Percentiles rank a stretch among this genome's conserved stretches.
These are phyloP conservation scores for Drosophila aldrichi DNA, from an alignment of 2,888 invertebrate genomes.

Conservation along the genomic window DNA sequence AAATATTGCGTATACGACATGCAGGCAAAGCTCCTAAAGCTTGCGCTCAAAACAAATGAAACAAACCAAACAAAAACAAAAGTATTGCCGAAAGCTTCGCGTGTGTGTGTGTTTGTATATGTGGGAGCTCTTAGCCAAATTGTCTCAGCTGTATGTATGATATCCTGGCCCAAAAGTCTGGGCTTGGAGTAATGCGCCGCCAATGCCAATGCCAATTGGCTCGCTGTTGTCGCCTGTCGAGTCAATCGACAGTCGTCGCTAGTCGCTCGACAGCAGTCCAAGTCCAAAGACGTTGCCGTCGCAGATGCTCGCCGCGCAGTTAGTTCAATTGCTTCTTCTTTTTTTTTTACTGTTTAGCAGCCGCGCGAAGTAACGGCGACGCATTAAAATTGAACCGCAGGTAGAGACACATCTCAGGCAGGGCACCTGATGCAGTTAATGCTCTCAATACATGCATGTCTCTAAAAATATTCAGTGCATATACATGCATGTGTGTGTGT, in stretches of 20 bases:
- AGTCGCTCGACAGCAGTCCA: slow-evolving; percentile 73
- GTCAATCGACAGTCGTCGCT: slow-evolving; percentile 35
- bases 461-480: not conserved
- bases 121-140: slow-evolving; percentile 25
- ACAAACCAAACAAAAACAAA: slow-evolving; percentile 4
- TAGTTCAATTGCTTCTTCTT: slow-evolving; percentile 20
- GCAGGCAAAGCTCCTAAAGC: slow-evolving; percentile 43
- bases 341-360: slow-evolving; percentile 24
- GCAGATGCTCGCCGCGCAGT: slow-evolving; percentile 49
- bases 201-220: slow-evolving; percentile 19
- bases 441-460: slow-evolving; percentile 9
- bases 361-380: slow-evolving; percentile 41
- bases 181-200: slow-evolving; percentile 13
- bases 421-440: slow-evolving; percentile 3
- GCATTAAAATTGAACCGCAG: slow-evolving; percentile 7
- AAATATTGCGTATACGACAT: slow-evolving; percentile 57
- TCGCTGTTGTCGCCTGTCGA: slow-evolving; percentile 20
- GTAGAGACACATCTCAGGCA: slow-evolving; percentile 6
- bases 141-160: slow-evolving; percentile 43
- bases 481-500: slow-evolving; percentile 14
- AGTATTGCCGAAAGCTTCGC: slow-evolving; percentile 34
- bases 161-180: slow-evolving; percentile 35
- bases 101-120: not conserved
- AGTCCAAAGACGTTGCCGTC: slow-evolving; percentile 68
- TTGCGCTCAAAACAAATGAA: slow-evolving; percentile 27